Evolutionary conservation across 2,113 vertebrate genomes (phyloP).

Genomic region (Acrocephalus kingi): DNA sequence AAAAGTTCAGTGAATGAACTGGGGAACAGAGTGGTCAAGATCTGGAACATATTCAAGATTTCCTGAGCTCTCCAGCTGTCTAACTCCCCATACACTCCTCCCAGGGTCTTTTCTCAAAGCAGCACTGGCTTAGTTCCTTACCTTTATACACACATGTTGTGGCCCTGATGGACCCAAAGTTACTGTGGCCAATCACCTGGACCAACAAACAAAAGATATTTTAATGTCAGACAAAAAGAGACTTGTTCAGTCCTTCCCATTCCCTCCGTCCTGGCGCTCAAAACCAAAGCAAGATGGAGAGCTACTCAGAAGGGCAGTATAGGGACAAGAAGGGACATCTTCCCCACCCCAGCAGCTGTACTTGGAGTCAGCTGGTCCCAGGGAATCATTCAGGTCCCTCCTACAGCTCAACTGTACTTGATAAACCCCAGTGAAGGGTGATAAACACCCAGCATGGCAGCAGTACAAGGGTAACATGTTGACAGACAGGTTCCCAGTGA

Average conservation of each 20-base stretch:
- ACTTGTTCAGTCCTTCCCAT: background rate
- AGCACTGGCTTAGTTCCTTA: conserved; percentile 51
- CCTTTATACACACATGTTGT: conserved; percentile 96
- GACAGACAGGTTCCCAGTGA: background rate
- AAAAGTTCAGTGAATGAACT: background rate
- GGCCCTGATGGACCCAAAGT: conserved; percentile 97
- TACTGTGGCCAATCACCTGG: conserved; percentile 96
- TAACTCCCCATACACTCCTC: background rate
- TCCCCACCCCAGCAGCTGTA: background rate
- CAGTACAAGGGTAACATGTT: background rate
- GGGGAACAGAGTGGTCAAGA: background rate
- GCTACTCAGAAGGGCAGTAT: background rate
- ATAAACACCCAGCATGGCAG: background rate
- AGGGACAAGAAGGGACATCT: background rate
- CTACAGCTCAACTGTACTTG: background rate
- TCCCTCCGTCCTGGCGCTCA: background rate
- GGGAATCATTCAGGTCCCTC: background rate
- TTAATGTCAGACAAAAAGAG: background rate
- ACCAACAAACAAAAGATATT: background rate
- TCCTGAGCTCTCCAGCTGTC: background rate
- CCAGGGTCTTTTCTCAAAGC: background rate
- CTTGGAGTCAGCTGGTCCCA: background rate
- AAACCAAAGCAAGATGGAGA: background rate
- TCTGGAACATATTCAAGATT: background rate
- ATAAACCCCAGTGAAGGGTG: background rate